Evolutionary conservation across 35 echinoderm and acorn worm species (phyloP), one percentile per base, ranked within the genome.

Genomic region (Apostichopus parvimensis): DNA sequence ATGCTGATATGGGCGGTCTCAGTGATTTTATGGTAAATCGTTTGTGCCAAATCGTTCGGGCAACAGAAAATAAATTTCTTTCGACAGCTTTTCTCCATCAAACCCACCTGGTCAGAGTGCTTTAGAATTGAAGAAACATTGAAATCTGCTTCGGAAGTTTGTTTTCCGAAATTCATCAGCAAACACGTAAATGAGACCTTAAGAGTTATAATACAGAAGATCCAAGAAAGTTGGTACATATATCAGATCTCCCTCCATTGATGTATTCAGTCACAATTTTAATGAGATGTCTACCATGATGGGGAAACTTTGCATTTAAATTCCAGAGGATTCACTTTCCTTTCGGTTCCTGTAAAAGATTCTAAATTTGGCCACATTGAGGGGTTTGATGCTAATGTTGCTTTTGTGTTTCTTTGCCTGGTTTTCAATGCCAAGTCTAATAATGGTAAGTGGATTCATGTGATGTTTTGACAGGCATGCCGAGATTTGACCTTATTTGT

Each of bases 381-480:
- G n/a, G 71, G 17, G 0, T 75, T 75, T 75, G 71, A 75, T 75
- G 71, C n/a, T 75, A 75, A 75, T 75, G 71, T 75, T 75, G 20
- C 71, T 75, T 75, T 75, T 75, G 71, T 75, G 71, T 75, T 75
- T 75, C n/a, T 73, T 73, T 7, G 14, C n/a, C n/a, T 75, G 14
- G 14, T 14, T 13, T 75, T 75, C 71, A 75, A 75, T 75, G 71
- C 71, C 71, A 75, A 75, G 13, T 75, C 71, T 75, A 75, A 75
- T 75, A 75, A 75, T 75, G 71, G 71, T 75, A 75, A 75, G 71
- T 75, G 71, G 71, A 75, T 75, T 75, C 71, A 75, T 75, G 71
- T n/a, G 71, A 75, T 75, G 71, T 75, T 75, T 18, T 75, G 71
- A 75, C 71, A 75, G 71, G 71, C 71, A 75, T 75, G 71, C n/a